These are phyloP conservation scores for Amyelois transitella DNA, from an alignment of 1,140 invertebrate genomes.

Conservation along the genomic window DNA sequence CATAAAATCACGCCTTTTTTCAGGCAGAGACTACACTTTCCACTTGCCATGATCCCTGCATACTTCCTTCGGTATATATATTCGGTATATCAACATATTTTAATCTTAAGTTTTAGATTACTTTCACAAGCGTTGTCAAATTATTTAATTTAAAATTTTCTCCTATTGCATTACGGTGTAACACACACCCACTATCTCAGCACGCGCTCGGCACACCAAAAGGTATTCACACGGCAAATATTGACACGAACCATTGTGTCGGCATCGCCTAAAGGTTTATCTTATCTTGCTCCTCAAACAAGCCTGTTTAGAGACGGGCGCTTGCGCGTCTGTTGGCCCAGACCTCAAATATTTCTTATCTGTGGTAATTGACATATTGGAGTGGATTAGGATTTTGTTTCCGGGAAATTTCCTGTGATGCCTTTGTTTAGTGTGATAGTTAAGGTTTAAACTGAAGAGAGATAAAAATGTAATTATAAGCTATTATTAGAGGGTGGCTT, in stretches of 20 bases:
- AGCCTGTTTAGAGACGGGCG: constrained; percentile 62
- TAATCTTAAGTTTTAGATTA: too few species aligned
- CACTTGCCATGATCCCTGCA: too few species aligned
- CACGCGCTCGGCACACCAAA: constrained; percentile 53
- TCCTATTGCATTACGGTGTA: constrained; percentile 36
- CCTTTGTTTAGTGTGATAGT: not conserved
- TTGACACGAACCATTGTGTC: constrained; percentile 64
- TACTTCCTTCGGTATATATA: too few species aligned
- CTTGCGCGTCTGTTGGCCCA: constrained; percentile 58
- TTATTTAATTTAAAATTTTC: not conserved
- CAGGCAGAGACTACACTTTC: too few species aligned
- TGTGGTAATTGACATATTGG: constrained; percentile 51
- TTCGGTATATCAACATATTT: too few species aligned
- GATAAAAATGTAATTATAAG: too few species aligned
- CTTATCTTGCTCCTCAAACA: constrained; percentile 68
- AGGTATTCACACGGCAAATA: constrained; percentile 64
- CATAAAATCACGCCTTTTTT: too few species aligned
- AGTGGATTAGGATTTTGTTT: constrained; percentile 33
- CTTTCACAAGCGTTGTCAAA: too few species aligned
- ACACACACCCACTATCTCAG: constrained; percentile 17
- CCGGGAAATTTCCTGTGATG: constrained; percentile 35
- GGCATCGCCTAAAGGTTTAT: constrained; percentile 61
- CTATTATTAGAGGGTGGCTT: too few species aligned
- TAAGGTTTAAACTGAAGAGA: too few species aligned
- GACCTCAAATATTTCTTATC: constrained; percentile 41